phyloP scores from a whole-genome alignment of 2,888 invertebrate genomes.

The Lepeophtheirus nordmannii region DNA sequence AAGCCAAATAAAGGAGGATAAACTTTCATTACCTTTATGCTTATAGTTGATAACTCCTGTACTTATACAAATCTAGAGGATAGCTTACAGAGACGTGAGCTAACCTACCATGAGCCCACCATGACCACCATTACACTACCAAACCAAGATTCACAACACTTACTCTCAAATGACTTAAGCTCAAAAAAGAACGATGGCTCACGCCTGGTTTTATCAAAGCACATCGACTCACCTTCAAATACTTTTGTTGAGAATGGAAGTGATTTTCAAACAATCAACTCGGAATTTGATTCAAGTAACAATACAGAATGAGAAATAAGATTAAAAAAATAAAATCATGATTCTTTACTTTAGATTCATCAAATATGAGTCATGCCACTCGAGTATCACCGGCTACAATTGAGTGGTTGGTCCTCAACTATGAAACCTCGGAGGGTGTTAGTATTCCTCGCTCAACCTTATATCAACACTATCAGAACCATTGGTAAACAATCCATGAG shows the following conservation, averaged over 20 bases:
- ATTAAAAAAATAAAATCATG: background rate
- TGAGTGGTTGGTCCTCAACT: slow-evolving; percentile 92
- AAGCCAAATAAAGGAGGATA: too few species aligned
- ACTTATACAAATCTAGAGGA: background rate
- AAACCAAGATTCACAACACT: background rate
- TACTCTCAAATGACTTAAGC: background rate
- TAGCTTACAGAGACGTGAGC: background rate
- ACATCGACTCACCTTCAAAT: too few species aligned
- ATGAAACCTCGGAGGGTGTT: slow-evolving; percentile 91
- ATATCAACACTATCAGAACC: slow-evolving; percentile 89
- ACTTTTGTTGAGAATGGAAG: background rate
- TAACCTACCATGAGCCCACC: background rate
- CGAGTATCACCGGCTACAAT: slow-evolving; percentile 81
- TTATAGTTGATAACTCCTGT: background rate
- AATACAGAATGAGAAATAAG: background rate
- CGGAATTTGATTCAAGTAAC: background rate
- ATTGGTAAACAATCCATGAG: slow-evolving; percentile 44
- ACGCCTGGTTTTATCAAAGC: too few species aligned
- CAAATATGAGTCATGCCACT: slow-evolving; percentile 55
- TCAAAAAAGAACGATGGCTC: background rate
- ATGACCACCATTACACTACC: background rate
- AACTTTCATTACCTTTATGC: too few species aligned
- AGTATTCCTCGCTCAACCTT: slow-evolving; percentile 83
- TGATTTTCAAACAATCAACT: background rate
- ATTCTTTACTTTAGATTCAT: slow-evolving; percentile 26